A percentile compares a stretch with the other conserved stretches of the same genome.
phyloP scores from a whole-genome alignment of 2,113 vertebrate species.

The Neotoma lepida region DNA sequence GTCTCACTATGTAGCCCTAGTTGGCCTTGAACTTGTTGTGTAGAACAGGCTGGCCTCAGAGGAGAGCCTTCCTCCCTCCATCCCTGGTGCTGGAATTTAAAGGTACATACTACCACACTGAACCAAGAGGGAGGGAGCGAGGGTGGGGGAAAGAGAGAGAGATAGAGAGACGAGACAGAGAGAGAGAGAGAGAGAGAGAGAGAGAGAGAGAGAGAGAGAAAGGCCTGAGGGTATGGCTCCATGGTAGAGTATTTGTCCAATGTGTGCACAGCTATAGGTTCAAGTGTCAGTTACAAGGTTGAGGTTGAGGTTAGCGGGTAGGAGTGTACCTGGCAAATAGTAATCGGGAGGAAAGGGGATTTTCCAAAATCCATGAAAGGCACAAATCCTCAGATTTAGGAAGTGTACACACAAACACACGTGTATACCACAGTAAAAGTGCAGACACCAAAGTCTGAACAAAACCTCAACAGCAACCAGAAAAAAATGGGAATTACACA shows the following conservation, averaged over 20 bases:
- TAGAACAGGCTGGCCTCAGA: not conserved
- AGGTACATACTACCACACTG: not conserved
- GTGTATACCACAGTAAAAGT: not conserved
- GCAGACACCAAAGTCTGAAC: conserved; percentile 7
- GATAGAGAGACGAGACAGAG: too few relatives aligned
- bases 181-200: too few relatives aligned
- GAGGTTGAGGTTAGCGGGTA: not conserved
- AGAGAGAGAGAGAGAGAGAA: not conserved
- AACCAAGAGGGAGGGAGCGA: too few relatives aligned
- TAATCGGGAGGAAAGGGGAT: not conserved
- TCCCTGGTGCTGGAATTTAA: not conserved
- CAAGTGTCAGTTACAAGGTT: not conserved
- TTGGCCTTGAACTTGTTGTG: not conserved
- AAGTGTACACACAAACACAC: not conserved
- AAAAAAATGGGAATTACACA: conserved; percentile 24
- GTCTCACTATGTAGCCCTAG: not conserved
- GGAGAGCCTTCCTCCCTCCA: too few relatives aligned
- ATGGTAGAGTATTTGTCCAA: not conserved
- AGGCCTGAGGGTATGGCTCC: too few relatives aligned
- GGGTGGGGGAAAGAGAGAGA: too few relatives aligned
- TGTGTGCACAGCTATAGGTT: not conserved
- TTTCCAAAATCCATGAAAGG: conserved; percentile 30
- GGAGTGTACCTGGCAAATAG: not conserved
- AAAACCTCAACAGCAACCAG: conserved; percentile 31
- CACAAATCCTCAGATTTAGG: conserved; percentile 31